A percentile compares a stretch with the other conserved stretches of the same genome.
Evolutionary conservation across 23 tunicate genomes (phyloP).

Genomic region (Trididemnum miniatum): DNA sequence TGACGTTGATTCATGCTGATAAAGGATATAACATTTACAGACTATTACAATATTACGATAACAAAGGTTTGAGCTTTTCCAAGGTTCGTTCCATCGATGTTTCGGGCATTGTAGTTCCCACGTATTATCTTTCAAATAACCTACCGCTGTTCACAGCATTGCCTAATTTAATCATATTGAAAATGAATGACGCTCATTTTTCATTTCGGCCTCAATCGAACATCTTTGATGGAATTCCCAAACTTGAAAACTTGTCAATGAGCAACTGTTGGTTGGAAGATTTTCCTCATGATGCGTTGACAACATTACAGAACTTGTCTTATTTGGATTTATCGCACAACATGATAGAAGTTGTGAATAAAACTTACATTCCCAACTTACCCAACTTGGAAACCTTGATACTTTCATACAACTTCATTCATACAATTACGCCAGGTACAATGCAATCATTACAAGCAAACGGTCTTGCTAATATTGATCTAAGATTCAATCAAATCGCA

Average conservation of each 20-base stretch:
- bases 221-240: conserved; percentile 23
- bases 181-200: background rate
- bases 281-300: conserved; percentile 22
- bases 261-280: conserved; percentile 1
- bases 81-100: background rate
- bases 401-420: conserved; percentile 21
- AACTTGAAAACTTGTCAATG: background rate
- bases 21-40: background rate
- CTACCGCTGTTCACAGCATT: background rate
- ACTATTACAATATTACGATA: background rate
- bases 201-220: conserved; percentile 6
- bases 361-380: background rate
- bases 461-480: background rate
- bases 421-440: background rate
- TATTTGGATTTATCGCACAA: conserved; percentile 32
- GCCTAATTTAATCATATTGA: conserved; percentile 2
- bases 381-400: conserved; percentile 5
- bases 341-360: background rate
- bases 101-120: conserved; percentile 11
- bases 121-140: conserved; percentile 5
- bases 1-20: background rate
- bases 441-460: background rate
- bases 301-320: background rate
- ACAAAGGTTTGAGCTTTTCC: background rate
- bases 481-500: conserved; percentile 11